Percentiles rank a stretch among this genome's conserved stretches.
These are phyloP conservation scores for Leptatherina wallacei DNA, from an alignment of 2,797 vertebrate species.

Conservation along the genomic window DNA sequence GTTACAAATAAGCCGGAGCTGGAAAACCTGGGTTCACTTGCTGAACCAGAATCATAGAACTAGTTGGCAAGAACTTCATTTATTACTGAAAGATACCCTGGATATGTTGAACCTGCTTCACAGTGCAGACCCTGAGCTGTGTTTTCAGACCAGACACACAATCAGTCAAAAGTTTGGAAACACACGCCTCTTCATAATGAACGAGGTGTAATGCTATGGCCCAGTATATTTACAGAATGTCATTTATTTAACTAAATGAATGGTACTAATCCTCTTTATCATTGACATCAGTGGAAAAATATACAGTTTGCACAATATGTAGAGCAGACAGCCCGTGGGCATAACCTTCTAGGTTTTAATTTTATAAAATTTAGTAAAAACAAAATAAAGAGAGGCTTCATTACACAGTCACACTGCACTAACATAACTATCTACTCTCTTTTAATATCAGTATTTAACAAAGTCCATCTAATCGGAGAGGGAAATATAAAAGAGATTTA, in stretches of 20 bases:
- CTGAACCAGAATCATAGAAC: background rate
- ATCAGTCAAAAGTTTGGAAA: background rate
- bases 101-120: background rate
- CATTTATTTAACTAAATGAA: background rate
- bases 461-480: constrained; percentile 6
- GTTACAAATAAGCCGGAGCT: background rate
- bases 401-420: constrained; percentile 5
- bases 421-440: constrained; percentile 14
- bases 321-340: background rate
- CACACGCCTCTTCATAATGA: background rate
- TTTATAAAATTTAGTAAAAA: background rate
- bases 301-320: background rate
- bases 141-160: background rate
- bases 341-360: background rate
- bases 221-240: background rate
- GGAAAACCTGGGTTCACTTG: background rate
- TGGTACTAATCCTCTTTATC: background rate
- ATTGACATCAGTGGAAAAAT: background rate
- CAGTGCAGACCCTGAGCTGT: background rate
- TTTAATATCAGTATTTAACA: constrained; percentile 69
- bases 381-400: background rate
- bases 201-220: background rate
- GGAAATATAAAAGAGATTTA: background rate
- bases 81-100: background rate
- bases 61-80: background rate